Evolutionary conservation across 2,113 vertebrate species (phyloP).

Genomic region (Salvelinus alpinus): DNA sequence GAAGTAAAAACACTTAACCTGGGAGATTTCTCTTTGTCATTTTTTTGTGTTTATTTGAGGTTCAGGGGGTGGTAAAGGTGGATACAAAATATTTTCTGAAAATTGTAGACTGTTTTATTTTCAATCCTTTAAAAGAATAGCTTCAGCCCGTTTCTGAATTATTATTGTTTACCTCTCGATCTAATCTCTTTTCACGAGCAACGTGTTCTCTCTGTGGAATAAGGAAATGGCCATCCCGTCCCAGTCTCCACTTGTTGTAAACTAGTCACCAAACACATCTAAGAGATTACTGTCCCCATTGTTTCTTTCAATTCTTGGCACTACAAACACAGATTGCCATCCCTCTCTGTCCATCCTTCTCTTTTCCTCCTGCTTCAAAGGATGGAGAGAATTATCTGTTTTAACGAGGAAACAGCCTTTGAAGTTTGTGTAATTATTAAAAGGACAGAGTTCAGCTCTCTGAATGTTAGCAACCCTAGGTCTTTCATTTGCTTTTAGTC

Average conservation of each 20-base stretch:
- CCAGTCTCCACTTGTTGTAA: constrained; percentile 48
- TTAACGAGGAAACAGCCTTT: constrained; percentile 60
- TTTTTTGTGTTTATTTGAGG: too few relatives aligned
- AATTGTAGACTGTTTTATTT: too few relatives aligned
- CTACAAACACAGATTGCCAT: constrained; percentile 26
- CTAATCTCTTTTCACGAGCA: too few relatives aligned
- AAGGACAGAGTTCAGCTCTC: constrained; percentile 44
- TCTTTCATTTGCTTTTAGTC: constrained; percentile 6
- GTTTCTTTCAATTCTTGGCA: constrained; percentile 45
- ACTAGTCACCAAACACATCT: constrained; percentile 50
- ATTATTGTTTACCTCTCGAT: too few relatives aligned
- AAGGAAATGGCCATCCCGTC: too few relatives aligned
- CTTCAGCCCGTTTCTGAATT: too few relatives aligned
- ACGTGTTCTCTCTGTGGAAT: too few relatives aligned
- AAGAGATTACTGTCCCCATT: constrained; percentile 24
- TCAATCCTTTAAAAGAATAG: too few relatives aligned
- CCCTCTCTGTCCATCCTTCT: constrained; percentile 29
- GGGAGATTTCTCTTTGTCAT: too few relatives aligned
- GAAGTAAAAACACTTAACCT: too few relatives aligned
- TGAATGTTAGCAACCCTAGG: not conserved
- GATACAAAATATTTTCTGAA: too few relatives aligned
- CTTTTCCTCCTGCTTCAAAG: constrained; percentile 34
- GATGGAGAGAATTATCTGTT: constrained; percentile 40
- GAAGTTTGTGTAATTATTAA: constrained; percentile 65
- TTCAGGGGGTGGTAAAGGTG: too few relatives aligned